Evolutionary conservation across 1,140 invertebrate genomes (phyloP).

Genomic region (Zaprionus davidi): DNA sequence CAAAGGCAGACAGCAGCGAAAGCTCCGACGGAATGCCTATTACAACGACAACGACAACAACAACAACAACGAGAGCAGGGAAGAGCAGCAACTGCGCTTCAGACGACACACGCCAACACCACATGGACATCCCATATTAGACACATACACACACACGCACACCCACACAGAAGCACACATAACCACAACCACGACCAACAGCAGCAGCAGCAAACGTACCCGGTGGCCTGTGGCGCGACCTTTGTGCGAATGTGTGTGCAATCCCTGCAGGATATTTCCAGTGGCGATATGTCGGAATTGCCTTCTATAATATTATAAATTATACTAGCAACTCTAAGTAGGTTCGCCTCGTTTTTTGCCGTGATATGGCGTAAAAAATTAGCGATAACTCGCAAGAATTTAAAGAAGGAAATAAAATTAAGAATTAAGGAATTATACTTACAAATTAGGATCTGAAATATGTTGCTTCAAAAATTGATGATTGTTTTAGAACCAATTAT

Average conservation of each 20-base stretch:
- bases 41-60: conserved; percentile 48
- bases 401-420: neutral
- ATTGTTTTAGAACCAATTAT: too few species aligned
- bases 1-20: conserved; percentile 66
- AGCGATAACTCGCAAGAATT: neutral
- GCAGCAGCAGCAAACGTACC: conserved; percentile 30
- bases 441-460: too few species aligned
- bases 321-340: conserved; percentile 4
- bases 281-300: conserved; percentile 4
- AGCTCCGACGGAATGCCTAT: conserved; percentile 68
- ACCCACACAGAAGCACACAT: conserved; percentile 11
- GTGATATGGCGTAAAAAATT: neutral
- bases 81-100: conserved; percentile 61
- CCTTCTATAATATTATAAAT: conserved; percentile 6
- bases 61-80: conserved; percentile 18
- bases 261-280: conserved; percentile 33
- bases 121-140: conserved; percentile 68
- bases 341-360: neutral
- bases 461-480: too few species aligned
- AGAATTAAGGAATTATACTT: neutral
- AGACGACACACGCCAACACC: conserved; percentile 79
- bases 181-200: conserved; percentile 48
- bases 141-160: conserved; percentile 28
- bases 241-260: conserved; percentile 37
- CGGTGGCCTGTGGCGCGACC: conserved; percentile 49